Conservation (phyloP, 2,797 vertebrate genomes). For the Notolepis coatsorum region DNA sequence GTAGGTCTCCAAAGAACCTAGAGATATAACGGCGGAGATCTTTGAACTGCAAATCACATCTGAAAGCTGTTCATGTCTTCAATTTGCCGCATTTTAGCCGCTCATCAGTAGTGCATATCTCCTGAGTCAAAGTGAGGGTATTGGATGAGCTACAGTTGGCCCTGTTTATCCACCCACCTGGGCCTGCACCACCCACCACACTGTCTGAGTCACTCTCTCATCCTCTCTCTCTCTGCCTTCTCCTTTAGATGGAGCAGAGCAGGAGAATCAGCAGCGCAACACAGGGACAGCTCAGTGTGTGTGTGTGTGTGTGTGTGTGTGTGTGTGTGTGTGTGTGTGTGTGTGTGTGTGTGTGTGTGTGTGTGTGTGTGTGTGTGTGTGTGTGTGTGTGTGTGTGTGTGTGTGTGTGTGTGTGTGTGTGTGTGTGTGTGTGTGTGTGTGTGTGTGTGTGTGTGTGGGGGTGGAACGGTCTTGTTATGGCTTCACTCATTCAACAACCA, state of each 20-base stretch:
- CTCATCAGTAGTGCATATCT: conserved; percentile 76
- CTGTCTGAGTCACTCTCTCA: conserved; percentile 82
- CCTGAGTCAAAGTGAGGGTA: conserved; percentile 74
- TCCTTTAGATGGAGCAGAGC: conserved; percentile 78
- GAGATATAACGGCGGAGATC: conserved; percentile 69
- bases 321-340: conserved; percentile 75
- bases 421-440: conserved; percentile 39
- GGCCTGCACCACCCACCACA: conserved; percentile 83
- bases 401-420: conserved; percentile 63
- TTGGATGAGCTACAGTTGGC: conserved; percentile 79
- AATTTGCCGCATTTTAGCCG: conserved; percentile 77
- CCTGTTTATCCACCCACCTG: conserved; percentile 85
- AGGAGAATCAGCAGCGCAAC: conserved; percentile 76
- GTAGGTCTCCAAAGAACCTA: conserved; percentile 76
- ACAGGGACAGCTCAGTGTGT: conserved; percentile 73
- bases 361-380: conserved; percentile 74
- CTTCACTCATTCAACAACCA: conserved; percentile 82
- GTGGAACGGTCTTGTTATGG: conserved; percentile 81
- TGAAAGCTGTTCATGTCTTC: conserved; percentile 74
- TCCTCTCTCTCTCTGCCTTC: conserved; percentile 59
- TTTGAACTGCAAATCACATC: conserved; percentile 81
- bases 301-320: conserved; percentile 29
- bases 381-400: conserved; percentile 54
- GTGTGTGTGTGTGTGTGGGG: conserved; percentile 63
- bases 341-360: conserved; percentile 19